Evolutionary conservation across 1,140 invertebrate species (phyloP).

Genomic region (Pseudoatta argentina): DNA sequence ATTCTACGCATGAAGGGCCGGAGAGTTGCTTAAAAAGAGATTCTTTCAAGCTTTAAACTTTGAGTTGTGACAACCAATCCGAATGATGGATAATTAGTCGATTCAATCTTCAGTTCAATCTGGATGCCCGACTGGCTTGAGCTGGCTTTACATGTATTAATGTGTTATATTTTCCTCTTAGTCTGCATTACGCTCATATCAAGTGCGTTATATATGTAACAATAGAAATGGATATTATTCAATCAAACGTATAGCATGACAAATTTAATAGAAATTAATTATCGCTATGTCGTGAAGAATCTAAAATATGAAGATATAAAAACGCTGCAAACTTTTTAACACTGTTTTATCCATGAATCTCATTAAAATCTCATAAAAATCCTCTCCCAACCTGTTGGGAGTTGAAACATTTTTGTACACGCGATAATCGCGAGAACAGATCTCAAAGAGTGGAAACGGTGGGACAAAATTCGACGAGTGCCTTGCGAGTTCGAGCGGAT

Average conservation of each 20-base stretch:
- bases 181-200: not conserved
- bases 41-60: not conserved
- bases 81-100: slow-evolving; percentile 21
- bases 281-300: slow-evolving; percentile 23
- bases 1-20: slow-evolving; percentile 14
- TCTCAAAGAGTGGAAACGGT: slow-evolving; percentile 32
- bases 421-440: slow-evolving; percentile 61
- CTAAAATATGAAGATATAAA: slow-evolving; percentile 1
- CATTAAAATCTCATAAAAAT: slow-evolving; percentile 33
- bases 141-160: not conserved
- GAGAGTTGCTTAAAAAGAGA: slow-evolving; percentile 6
- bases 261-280: slow-evolving; percentile 48
- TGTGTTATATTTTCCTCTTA: not conserved
- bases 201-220: not conserved
- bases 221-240: not conserved
- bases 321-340: not conserved
- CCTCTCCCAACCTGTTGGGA: not conserved
- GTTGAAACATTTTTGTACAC: slow-evolving; percentile 38
- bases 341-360: slow-evolving; percentile 45
- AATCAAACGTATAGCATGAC: not conserved
- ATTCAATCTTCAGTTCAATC: slow-evolving; percentile 25
- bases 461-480: slow-evolving; percentile 60
- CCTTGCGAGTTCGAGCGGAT: slow-evolving; percentile 33
- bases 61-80: slow-evolving; percentile 25
- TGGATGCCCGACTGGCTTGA: not conserved